A percentile compares a stretch with the other conserved stretches of the same genome.
These are phyloP conservation scores for Drosophila sucinea DNA, from an alignment of 1,140 invertebrate species.

Conservation along the genomic window DNA sequence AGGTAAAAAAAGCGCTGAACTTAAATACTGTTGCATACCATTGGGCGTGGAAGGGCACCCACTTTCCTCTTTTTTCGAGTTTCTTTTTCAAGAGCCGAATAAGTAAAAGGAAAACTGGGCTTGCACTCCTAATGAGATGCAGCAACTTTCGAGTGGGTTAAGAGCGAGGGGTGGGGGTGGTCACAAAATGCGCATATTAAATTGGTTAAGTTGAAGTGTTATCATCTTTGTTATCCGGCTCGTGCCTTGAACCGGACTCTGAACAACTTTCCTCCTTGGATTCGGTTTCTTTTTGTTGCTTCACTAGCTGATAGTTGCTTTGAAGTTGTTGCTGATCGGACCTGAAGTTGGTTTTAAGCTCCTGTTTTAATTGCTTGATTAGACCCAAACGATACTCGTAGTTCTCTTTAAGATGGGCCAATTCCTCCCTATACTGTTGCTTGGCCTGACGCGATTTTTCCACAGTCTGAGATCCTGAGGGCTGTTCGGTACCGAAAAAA, in stretches of 20 bases:
- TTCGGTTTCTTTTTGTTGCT: background rate
- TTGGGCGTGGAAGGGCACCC: conserved; percentile 10
- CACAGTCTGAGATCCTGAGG: background rate
- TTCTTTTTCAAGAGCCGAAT: too few species aligned
- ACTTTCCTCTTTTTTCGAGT: background rate
- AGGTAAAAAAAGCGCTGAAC: background rate
- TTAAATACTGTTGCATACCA: conserved; percentile 52
- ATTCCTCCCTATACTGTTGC: conserved; percentile 24
- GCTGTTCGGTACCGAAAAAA: too few species aligned
- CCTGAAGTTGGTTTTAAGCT: conserved; percentile 26
- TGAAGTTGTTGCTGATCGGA: conserved; percentile 34
- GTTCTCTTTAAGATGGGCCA: conserved; percentile 17
- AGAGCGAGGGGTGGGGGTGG: background rate
- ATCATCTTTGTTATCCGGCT: background rate
- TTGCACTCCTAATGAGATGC: conserved; percentile 33
- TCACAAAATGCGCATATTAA: conserved; percentile 43
- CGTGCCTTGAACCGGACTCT: background rate
- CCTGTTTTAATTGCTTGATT: conserved; percentile 32
- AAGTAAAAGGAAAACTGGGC: background rate
- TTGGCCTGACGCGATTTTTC: conserved; percentile 11
- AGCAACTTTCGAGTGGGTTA: background rate
- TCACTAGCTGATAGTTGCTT: conserved; percentile 11
- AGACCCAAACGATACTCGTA: conserved; percentile 22
- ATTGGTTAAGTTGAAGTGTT: background rate
- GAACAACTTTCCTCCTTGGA: background rate